Evolutionary conservation across 1,140 invertebrate genomes (phyloP).

Genomic region (Lordiphosa mommai): DNA sequence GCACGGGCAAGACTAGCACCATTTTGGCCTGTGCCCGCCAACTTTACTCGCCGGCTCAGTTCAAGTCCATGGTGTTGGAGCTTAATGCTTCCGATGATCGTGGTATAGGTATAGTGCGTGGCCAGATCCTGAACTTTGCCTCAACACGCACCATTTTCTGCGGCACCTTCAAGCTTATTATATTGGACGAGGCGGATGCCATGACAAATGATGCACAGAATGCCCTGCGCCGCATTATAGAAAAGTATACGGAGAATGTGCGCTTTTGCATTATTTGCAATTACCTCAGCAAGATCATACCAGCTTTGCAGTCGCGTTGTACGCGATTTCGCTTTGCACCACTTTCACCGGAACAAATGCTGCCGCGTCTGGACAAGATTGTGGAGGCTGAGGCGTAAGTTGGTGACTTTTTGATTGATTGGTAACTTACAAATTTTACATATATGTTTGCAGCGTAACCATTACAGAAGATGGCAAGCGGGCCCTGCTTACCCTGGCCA

Average conservation of each 20-base stretch:
- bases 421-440: background rate
- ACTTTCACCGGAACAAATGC: conserved; percentile 90
- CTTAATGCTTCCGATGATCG: conserved; percentile 99
- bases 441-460: conserved; percentile 83
- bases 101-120: conserved; percentile 97
- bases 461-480: conserved; percentile 95
- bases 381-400: conserved; percentile 91
- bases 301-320: conserved; percentile 98
- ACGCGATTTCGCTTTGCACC: conserved; percentile 98
- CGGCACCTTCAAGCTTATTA: conserved; percentile 96
- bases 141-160: conserved; percentile 98
- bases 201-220: conserved; percentile 99
- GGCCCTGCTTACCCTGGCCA: conserved; percentile 92
- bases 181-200: conserved; percentile 99
- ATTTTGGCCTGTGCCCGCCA: conserved; percentile 97
- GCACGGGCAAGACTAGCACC: conserved; percentile 99
- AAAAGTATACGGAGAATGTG: conserved; percentile 99
- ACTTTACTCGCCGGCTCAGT: conserved; percentile 92
- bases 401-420: background rate
- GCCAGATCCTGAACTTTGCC: conserved; percentile 98
- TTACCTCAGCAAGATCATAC: conserved; percentile 99
- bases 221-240: conserved; percentile 97
- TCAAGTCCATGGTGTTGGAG: conserved; percentile 87
- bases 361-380: conserved; percentile 93
- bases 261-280: conserved; percentile 99